Conservation (phyloP, 2,888 invertebrate genomes). For the Arrhopalites spinosus region DNA sequence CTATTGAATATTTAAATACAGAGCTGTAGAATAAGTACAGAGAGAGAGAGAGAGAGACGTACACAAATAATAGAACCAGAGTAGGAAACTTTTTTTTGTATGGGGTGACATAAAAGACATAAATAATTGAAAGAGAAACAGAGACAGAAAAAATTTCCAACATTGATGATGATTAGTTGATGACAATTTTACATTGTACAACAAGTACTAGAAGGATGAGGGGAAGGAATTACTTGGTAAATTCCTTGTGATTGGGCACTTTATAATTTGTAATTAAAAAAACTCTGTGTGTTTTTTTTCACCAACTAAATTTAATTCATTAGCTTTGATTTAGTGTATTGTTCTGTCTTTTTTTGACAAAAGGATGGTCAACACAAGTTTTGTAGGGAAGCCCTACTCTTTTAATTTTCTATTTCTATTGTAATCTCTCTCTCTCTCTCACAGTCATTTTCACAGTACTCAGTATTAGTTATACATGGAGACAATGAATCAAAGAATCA, state of each 20-base stretch:
- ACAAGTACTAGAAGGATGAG: too few species aligned
- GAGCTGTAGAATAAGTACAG: background rate
- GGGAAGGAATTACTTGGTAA: too few species aligned
- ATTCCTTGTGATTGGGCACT: background rate
- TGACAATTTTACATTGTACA: too few species aligned
- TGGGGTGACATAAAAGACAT: too few species aligned
- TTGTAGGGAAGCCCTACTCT: background rate
- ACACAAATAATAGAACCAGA: background rate
- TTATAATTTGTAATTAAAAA: background rate
- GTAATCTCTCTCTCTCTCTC: too few species aligned
- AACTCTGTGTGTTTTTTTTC: background rate
- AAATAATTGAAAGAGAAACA: too few species aligned
- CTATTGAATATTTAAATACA: conserved; percentile 9
- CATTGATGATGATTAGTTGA: too few species aligned
- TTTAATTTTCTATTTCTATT: too few species aligned
- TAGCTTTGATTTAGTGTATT: background rate
- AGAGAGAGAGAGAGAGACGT: background rate
- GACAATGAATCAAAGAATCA: too few species aligned
- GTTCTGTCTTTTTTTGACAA: background rate
- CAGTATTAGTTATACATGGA: too few species aligned
- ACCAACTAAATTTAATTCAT: background rate
- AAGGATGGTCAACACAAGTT: background rate
- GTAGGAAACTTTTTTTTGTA: background rate
- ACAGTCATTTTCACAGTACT: too few species aligned
- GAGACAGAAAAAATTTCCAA: too few species aligned